Evolutionary conservation across 1,140 invertebrate species (phyloP).

Genomic region (Belonocnema kinseyi): DNA sequence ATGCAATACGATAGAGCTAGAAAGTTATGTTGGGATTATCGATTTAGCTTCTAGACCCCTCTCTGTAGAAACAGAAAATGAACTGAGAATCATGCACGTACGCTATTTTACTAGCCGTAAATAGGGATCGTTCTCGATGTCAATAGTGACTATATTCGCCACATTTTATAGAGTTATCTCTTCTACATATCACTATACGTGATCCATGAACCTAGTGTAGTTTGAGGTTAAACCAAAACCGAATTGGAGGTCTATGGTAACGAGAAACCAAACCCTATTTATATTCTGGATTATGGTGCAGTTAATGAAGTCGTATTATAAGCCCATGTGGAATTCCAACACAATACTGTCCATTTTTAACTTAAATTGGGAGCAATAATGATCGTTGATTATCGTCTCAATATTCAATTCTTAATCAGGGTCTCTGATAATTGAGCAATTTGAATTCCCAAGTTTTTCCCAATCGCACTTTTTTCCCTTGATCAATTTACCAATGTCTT

Average conservation of each 20-base stretch:
- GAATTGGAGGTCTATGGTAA: not conserved
- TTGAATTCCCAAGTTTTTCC: too few relatives aligned
- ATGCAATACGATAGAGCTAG: not conserved
- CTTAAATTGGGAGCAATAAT: too few relatives aligned
- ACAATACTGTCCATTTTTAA: not conserved
- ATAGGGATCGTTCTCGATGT: constrained; percentile 55
- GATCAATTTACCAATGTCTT: too few relatives aligned
- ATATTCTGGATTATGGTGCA: constrained; percentile 4
- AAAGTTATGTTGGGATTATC: not conserved
- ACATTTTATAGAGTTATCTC: constrained; percentile 1
- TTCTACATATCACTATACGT: not conserved
- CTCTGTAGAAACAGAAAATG: constrained; percentile 16
- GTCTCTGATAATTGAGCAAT: too few relatives aligned
- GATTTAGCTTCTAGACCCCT: not conserved
- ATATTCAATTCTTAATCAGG: too few relatives aligned
- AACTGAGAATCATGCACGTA: constrained; percentile 44
- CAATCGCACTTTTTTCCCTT: too few relatives aligned
- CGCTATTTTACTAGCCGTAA: constrained; percentile 58
- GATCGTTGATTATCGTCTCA: too few relatives aligned
- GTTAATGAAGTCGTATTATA: constrained; percentile 4
- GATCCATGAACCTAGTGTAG: constrained; percentile 7
- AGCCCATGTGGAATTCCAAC: not conserved
- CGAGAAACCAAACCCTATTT: not conserved
- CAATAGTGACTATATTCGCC: constrained; percentile 35
- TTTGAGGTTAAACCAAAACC: constrained; percentile 9